Evolutionary conservation across 2,797 vertebrate species (phyloP).

Genomic region (Zenarchopterus dispar): DNA sequence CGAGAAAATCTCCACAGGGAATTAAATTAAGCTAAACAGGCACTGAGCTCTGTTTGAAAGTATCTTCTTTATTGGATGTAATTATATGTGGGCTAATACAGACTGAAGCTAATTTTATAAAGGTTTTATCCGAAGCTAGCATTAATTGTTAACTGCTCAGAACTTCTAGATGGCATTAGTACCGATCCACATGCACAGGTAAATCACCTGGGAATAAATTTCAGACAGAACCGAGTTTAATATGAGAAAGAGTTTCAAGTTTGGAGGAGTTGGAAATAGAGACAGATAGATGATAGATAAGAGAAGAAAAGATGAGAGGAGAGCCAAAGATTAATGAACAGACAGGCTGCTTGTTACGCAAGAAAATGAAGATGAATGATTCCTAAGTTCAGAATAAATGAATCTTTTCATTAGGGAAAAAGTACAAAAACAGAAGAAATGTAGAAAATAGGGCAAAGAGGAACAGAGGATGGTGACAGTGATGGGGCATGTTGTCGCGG

Average conservation of each 20-base stretch:
- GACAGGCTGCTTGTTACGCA: slow-evolving; percentile 47
- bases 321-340: slow-evolving; percentile 71
- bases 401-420: slow-evolving; percentile 70
- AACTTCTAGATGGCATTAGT: slow-evolving; percentile 11
- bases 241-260: slow-evolving; percentile 41
- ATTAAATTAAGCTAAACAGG: slow-evolving; percentile 37
- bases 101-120: slow-evolving; percentile 17
- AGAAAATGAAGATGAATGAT: slow-evolving; percentile 69
- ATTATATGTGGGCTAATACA: slow-evolving; percentile 33
- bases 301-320: slow-evolving; percentile 47
- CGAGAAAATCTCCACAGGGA: slow-evolving; percentile 10
- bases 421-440: slow-evolving; percentile 54
- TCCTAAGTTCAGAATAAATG: slow-evolving; percentile 40
- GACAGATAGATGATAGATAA: slow-evolving; percentile 67
- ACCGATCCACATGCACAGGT: slow-evolving; percentile 44
- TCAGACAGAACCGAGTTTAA: slow-evolving; percentile 38
- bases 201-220: slow-evolving; percentile 32
- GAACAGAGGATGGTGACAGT: slow-evolving; percentile 24
- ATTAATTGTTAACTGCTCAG: slow-evolving; percentile 28
- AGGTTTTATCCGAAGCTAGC: slow-evolving; percentile 18
- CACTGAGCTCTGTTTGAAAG: slow-evolving; percentile 33
- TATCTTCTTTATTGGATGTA: slow-evolving; percentile 26
- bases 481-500: slow-evolving; percentile 8
- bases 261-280: slow-evolving; percentile 34
- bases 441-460: slow-evolving; percentile 37